A percentile compares a stretch with the other conserved stretches of the same genome.
Conservation (phyloP, 2,888 invertebrate species). For the Ennomos quercinarius region DNA sequence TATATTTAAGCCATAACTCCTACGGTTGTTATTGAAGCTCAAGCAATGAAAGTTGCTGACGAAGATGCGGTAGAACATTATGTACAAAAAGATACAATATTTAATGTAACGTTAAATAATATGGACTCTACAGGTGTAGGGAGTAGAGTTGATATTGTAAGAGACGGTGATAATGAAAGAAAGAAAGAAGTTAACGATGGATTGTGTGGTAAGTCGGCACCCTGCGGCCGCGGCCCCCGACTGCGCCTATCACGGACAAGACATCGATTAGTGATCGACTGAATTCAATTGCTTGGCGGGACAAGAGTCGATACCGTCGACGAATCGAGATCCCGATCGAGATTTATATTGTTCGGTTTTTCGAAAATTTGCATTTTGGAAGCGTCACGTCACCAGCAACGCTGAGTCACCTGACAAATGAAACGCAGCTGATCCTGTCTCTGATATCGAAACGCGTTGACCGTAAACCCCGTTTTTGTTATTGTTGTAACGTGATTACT, state of each 20-base stretch:
- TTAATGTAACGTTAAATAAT: constrained; percentile 67
- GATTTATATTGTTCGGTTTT: constrained; percentile 82
- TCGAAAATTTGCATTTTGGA: constrained; percentile 84
- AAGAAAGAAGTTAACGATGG: constrained; percentile 85
- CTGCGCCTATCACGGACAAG: constrained; percentile 84
- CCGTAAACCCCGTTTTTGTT: constrained; percentile 79
- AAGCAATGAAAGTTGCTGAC: constrained; percentile 68
- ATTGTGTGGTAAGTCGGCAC: constrained; percentile 86
- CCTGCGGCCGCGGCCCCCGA: constrained; percentile 84
- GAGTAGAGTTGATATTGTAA: constrained; percentile 77
- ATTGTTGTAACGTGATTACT: constrained; percentile 82
- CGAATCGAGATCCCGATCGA: constrained; percentile 78
- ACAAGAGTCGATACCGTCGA: constrained; percentile 80
- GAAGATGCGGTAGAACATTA: constrained; percentile 82
- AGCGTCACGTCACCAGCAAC: constrained; percentile 82
- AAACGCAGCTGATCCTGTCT: constrained; percentile 76
- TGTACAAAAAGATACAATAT: constrained; percentile 78
- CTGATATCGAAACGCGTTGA: constrained; percentile 81
- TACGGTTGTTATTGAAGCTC: constrained; percentile 64
- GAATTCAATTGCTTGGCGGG: constrained; percentile 84
- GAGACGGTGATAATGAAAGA: constrained; percentile 77
- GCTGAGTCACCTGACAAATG: constrained; percentile 85
- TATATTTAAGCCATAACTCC: constrained; percentile 62
- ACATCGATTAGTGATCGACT: constrained; percentile 86
- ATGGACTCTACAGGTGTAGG: constrained; percentile 64